phyloP scores from a whole-genome alignment of 2,113 vertebrate species.

The Lepus americanus region DNA sequence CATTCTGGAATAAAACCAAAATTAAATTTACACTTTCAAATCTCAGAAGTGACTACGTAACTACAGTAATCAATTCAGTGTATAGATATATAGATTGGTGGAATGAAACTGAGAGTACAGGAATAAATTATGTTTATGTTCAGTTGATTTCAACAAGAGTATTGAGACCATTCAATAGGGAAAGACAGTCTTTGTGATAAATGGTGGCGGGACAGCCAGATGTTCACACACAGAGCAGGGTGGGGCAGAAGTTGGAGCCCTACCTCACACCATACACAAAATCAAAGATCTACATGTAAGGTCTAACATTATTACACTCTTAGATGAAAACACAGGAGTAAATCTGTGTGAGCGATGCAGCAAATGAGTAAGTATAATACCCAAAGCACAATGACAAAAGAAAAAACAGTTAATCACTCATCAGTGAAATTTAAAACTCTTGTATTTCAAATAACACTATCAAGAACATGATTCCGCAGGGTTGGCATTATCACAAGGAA shows the following conservation, averaged over 20 bases:
- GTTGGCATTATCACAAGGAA: too few species aligned
- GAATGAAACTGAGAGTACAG: neutral
- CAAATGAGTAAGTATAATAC: conserved; percentile 2
- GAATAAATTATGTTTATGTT: neutral
- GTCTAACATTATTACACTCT: neutral
- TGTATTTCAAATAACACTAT: neutral
- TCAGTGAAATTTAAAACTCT: neutral
- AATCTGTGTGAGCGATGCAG: neutral
- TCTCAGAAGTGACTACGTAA: conserved; percentile 9
- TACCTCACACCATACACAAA: neutral
- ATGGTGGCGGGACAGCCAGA: neutral
- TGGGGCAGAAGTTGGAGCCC: neutral
- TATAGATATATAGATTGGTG: neutral
- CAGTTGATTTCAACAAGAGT: conserved; percentile 3
- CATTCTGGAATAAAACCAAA: conserved; percentile 12
- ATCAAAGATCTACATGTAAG: neutral
- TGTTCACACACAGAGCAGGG: neutral
- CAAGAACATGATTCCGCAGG: neutral
- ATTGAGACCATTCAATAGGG: neutral
- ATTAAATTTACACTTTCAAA: neutral
- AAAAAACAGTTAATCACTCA: neutral
- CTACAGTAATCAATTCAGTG: neutral
- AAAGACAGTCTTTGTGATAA: neutral
- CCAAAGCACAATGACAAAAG: neutral
- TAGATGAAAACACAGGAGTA: neutral